phyloP scores from a whole-genome alignment of 1,140 invertebrate species.

The Hestina assimilis region DNA sequence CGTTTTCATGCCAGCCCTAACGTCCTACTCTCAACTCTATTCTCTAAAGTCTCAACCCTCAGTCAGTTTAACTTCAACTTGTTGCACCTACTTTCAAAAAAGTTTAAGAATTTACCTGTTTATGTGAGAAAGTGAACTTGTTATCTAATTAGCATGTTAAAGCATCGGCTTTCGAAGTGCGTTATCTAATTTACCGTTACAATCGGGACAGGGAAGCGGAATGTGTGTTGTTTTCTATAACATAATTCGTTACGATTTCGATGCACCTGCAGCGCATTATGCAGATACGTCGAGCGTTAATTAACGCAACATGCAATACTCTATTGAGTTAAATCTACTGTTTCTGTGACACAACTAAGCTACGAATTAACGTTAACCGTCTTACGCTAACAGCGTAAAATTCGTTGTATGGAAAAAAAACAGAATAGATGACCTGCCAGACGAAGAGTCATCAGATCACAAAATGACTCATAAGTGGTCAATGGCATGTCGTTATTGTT shows the following conservation, averaged over 20 bases:
- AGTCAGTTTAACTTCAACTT: constrained; percentile 46
- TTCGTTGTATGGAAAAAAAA: constrained; percentile 39
- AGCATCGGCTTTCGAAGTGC: constrained; percentile 37
- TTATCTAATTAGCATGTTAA: constrained; percentile 51
- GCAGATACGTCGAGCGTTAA: constrained; percentile 45
- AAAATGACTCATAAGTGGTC: constrained; percentile 72
- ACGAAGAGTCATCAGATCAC: constrained; percentile 46
- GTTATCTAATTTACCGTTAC: constrained; percentile 66
- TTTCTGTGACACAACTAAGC: constrained; percentile 44
- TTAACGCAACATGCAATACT: constrained; percentile 38
- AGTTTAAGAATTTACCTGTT: constrained; percentile 54
- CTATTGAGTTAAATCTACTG: constrained; percentile 38
- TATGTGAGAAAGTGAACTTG: constrained; percentile 67
- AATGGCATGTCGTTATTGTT: constrained; percentile 62
- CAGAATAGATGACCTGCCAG: constrained; percentile 39
- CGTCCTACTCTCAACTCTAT: too few species aligned
- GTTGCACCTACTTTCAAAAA: constrained; percentile 75
- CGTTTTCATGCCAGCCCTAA: constrained; percentile 13
- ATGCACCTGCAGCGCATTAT: constrained; percentile 66
- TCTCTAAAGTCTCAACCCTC: too few species aligned
- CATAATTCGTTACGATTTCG: constrained; percentile 53
- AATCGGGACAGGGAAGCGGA: constrained; percentile 44
- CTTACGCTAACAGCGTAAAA: constrained; percentile 50
- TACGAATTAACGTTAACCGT: constrained; percentile 46
- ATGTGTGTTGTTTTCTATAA: constrained; percentile 54